phyloP scores from a whole-genome alignment of 1,140 invertebrate species.

The Oncopeltus fasciatus region DNA sequence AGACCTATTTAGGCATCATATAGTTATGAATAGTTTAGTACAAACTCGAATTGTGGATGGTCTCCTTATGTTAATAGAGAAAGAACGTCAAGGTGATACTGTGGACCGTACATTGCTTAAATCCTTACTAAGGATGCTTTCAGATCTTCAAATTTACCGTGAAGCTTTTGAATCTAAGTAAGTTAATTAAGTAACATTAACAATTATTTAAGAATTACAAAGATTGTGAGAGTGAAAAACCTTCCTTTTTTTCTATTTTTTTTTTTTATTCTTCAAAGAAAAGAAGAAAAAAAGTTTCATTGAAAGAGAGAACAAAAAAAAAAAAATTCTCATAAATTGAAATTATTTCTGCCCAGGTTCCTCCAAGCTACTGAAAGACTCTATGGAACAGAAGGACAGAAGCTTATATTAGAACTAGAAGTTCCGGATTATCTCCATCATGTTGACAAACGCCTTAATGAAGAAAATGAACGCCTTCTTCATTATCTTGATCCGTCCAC shows the following conservation, averaged over 20 bases:
- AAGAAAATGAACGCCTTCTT: conserved; percentile 86
- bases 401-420: conserved; percentile 82
- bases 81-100: conserved; percentile 82
- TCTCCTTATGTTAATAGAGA: conserved; percentile 81
- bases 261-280: neutral
- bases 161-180: conserved; percentile 84
- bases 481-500: conserved; percentile 90
- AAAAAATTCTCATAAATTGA: no score
- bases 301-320: no score
- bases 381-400: conserved; percentile 83
- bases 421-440: conserved; percentile 89
- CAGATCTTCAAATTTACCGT: conserved; percentile 92
- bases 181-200: no score
- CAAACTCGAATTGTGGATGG: conserved; percentile 91
- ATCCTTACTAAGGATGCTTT: conserved; percentile 89
- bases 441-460: conserved; percentile 84
- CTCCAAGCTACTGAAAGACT: conserved; percentile 79
- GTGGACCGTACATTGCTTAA: conserved; percentile 89
- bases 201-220: no score
- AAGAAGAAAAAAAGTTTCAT: no score
- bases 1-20: conserved; percentile 84
- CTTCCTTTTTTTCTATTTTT: neutral
- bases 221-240: neutral
- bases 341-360: conserved; percentile 57
- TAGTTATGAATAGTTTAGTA: conserved; percentile 78